A percentile compares a stretch with the other conserved stretches of the same genome.
Conservation (phyloP, 1,140 invertebrate genomes). For the Ceratina calcarata region DNA sequence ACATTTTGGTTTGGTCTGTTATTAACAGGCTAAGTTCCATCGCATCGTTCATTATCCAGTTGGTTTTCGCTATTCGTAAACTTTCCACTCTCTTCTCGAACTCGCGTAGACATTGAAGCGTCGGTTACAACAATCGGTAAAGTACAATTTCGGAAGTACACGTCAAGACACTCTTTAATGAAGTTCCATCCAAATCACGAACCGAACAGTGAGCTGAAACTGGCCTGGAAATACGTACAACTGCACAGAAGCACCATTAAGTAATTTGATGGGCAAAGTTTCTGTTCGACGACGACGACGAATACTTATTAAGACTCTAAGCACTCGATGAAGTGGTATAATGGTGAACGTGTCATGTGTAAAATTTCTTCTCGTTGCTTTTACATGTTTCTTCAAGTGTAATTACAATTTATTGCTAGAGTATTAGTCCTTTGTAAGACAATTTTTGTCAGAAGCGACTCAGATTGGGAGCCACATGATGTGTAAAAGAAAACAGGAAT, state of each 20-base stretch:
- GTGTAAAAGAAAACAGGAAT: too few species aligned
- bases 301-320: neutral
- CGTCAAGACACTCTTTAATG: neutral
- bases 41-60: too few species aligned
- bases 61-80: too few species aligned
- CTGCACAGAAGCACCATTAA: neutral
- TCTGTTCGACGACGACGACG: neutral
- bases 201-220: slow-evolving; percentile 20
- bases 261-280: slow-evolving; percentile 28
- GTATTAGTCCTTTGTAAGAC: too few species aligned
- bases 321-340: neutral
- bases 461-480: too few species aligned
- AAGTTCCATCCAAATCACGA: neutral
- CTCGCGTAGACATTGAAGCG: neutral
- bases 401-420: too few species aligned
- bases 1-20: too few species aligned
- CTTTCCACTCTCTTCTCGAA: too few species aligned
- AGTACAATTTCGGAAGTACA: slow-evolving; percentile 3
- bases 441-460: too few species aligned
- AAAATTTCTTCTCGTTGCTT: neutral
- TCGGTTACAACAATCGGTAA: neutral
- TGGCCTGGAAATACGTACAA: slow-evolving; percentile 1
- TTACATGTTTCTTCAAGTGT: neutral
- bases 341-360: neutral
- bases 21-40: too few species aligned